These are phyloP conservation scores for Heliconius hewitsoni DNA, from an alignment of 1,140 invertebrate genomes.

Conservation along the genomic window DNA sequence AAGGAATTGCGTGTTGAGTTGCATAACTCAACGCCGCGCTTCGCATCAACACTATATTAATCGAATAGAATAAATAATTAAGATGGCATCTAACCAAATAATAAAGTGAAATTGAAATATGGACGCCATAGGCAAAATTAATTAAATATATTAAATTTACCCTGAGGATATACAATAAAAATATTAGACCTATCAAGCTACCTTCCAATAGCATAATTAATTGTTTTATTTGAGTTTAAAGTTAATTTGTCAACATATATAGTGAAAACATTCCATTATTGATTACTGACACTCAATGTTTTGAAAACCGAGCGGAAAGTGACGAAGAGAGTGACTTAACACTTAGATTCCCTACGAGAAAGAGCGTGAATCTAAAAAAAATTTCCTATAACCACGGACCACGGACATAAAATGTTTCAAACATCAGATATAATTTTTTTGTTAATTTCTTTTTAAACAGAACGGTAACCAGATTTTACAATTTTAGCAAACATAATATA, in stretches of 20 bases:
- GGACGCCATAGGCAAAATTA: background rate
- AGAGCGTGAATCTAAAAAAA: too few relatives aligned
- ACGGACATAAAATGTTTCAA: too few relatives aligned
- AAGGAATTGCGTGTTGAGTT: too few relatives aligned
- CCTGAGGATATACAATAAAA: conserved; percentile 4
- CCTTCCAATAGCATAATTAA: background rate
- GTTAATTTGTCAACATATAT: background rate
- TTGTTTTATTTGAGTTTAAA: background rate
- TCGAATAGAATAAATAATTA: too few relatives aligned
- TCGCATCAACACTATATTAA: too few relatives aligned
- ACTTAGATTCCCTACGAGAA: too few relatives aligned
- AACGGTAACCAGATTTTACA: background rate
- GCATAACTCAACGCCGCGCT: too few relatives aligned
- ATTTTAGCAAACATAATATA: background rate
- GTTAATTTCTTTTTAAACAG: background rate
- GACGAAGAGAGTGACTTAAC: too few relatives aligned
- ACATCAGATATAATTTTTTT: background rate
- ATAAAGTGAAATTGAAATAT: background rate
- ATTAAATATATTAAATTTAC: background rate
- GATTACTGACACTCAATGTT: too few relatives aligned
- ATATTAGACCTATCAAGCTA: background rate
- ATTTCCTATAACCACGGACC: too few relatives aligned
- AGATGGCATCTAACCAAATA: too few relatives aligned
- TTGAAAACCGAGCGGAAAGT: too few relatives aligned
- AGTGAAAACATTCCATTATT: background rate